Conservation (phyloP, 2,797 vertebrate genomes). For the Sebastes alutus region DNA sequence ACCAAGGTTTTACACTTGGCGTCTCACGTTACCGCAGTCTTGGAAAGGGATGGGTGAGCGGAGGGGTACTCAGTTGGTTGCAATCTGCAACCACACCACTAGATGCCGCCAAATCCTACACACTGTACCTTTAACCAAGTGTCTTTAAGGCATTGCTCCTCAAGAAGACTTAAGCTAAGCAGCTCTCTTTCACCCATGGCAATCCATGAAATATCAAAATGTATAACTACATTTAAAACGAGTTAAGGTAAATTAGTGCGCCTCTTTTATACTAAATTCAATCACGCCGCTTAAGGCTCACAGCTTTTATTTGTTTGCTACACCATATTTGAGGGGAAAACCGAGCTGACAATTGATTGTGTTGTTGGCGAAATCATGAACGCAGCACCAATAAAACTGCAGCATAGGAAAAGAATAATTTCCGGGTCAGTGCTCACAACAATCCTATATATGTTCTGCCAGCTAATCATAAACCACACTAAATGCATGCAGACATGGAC, state of each 20-base stretch:
- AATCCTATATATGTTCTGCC: conserved; percentile 49
- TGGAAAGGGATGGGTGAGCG: accelerated
- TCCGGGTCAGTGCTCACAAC: conserved; percentile 67
- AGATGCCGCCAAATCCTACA: too few species aligned
- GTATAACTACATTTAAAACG: neutral
- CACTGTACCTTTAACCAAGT: neutral
- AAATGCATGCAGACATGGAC: conserved; percentile 12
- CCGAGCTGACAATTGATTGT: conserved; percentile 19
- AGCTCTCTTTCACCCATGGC: neutral
- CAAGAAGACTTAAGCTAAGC: neutral
- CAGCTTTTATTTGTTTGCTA: conserved; percentile 1
- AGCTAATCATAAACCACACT: conserved; percentile 53
- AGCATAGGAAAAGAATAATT: conserved; percentile 50
- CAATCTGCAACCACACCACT: too few species aligned
- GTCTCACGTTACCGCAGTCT: too few species aligned
- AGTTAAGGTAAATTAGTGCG: neutral
- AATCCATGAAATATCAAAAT: neutral
- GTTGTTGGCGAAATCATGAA: conserved; percentile 31
- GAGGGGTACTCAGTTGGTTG: too few species aligned
- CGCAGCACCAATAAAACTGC: conserved; percentile 29
- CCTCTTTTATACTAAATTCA: neutral
- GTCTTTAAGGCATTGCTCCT: neutral
- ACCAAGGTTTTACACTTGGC: too few species aligned
- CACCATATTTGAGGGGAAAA: neutral
- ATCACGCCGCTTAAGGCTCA: neutral